Evolutionary conservation across 1,140 invertebrate species (phyloP).

Genomic region (Pinna nobilis): DNA sequence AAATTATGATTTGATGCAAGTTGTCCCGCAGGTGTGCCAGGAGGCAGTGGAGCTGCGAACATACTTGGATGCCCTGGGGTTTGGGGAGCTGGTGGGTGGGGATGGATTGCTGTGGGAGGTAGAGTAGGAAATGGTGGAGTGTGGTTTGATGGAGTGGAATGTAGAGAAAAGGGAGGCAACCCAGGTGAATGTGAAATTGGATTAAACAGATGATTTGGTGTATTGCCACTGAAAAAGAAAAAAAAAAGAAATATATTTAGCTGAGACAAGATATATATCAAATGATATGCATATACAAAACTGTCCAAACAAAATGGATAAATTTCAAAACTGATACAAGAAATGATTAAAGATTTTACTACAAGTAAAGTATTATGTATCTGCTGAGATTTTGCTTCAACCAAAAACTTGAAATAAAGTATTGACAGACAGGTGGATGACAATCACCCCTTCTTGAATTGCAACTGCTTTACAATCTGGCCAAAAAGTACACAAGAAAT

Average conservation of each 20-base stretch:
- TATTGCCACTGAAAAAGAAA: slow-evolving; percentile 50
- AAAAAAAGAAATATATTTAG: neutral
- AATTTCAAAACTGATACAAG: neutral
- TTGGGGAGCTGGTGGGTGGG: slow-evolving; percentile 77
- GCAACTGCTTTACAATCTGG: too few species aligned
- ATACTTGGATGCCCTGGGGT: slow-evolving; percentile 61
- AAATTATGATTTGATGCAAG: slow-evolving; percentile 76
- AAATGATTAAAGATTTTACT: neutral
- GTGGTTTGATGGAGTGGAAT: slow-evolving; percentile 67
- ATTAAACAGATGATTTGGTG: slow-evolving; percentile 43
- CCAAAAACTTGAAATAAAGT: neutral
- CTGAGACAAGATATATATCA: neutral
- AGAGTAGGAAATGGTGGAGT: slow-evolving; percentile 61
- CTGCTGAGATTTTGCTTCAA: neutral
- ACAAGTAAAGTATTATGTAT: neutral
- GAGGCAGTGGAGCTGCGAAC: slow-evolving; percentile 72
- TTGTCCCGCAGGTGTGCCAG: slow-evolving; percentile 58
- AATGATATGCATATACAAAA: neutral
- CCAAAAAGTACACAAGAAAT: too few species aligned
- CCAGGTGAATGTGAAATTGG: slow-evolving; percentile 47
- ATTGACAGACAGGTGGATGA: neutral
- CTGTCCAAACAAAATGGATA: neutral
- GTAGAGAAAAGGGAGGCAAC: slow-evolving; percentile 42
- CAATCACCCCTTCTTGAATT: neutral
- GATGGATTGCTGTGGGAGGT: slow-evolving; percentile 79